Base-by-base conservation (phyloP, 53 echinoderm and acorn worm species). In the Pentamera pediparva region DNA sequence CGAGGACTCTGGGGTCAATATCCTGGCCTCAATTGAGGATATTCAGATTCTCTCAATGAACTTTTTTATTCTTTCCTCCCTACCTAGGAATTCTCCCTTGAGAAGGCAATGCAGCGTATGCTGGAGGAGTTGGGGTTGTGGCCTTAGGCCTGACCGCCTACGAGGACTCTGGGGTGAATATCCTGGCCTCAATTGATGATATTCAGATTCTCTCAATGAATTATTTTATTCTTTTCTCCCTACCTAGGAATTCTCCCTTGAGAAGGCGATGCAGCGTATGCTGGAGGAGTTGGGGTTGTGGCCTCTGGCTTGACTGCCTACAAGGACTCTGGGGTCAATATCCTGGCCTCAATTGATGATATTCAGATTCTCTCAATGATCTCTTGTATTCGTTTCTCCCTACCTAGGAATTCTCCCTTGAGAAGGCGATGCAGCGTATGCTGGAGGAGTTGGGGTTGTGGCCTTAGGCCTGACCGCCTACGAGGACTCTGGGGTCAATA, bases 151-250 rank as follows among this genome's bases (percentile, higher is more conserved):
- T 98, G 81, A 91, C 91, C 10, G 70, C 85, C 18, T 98, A 98
- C 84, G 71, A 92, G 33, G 98, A 98, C 74, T 89, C 98, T 8
- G 98, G 98, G 10, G 86, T 91, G 41, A 88, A 98, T 69, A 98
- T 98, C 75, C 65, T 98, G 51, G 98, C 98, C 30, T 92, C 98
- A 0, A 92, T 98, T 33, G 98, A 98, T 70, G 98, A 98, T 50
- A 98, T 98, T 35, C 98, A 98, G 84, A 98, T 92, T 69, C 88
- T 92, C 81, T n/a, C n/a, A n/a, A n/a, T n/a, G n/a, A n/a, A n/a
- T n/a, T n/a, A n/a, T 88, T 92, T 32, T 88, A 92, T 71, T 88
- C 89, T 39, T 89, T 92, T 33, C 92, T 89, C 83, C 89, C 92
- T 79, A 89, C 89, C 19, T 57, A 93, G 93, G 93, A 93, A 70